Evolutionary conservation across 2,113 vertebrate species (phyloP).

Genomic region (Damaliscus lunatus): DNA sequence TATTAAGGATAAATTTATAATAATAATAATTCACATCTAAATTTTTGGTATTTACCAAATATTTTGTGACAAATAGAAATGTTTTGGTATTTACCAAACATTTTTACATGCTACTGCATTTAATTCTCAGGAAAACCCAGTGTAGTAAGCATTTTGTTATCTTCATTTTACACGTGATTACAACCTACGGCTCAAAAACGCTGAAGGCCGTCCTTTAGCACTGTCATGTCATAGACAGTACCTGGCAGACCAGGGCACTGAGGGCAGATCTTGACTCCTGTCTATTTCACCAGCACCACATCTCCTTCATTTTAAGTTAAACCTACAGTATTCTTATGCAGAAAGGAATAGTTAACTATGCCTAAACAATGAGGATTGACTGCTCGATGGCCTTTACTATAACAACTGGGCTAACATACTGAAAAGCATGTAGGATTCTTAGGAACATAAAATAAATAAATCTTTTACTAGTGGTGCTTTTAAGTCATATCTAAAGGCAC

Average conservation of each 20-base stretch:
- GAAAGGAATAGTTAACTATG: background rate
- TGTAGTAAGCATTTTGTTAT: background rate
- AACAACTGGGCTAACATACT: background rate
- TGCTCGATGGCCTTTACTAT: background rate
- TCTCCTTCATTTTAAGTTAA: background rate
- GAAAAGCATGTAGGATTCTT: background rate
- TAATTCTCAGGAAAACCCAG: background rate
- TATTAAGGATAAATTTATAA: background rate
- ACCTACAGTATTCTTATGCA: background rate
- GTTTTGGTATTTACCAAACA: constrained; percentile 22
- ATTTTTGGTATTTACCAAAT: constrained; percentile 25
- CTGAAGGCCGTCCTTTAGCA: background rate
- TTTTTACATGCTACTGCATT: constrained; percentile 1
- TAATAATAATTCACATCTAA: background rate
- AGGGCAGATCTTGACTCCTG: background rate
- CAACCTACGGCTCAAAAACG: background rate
- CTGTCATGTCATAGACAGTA: background rate
- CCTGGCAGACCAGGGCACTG: background rate
- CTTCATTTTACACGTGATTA: constrained; percentile 4
- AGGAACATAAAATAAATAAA: background rate
- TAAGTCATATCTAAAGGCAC: background rate
- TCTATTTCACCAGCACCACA: background rate
- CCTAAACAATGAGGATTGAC: background rate
- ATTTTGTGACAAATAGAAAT: background rate
- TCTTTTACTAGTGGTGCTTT: background rate